Evolutionary conservation across 2,888 invertebrate species (phyloP).

Genomic region (Julus scanicus): DNA sequence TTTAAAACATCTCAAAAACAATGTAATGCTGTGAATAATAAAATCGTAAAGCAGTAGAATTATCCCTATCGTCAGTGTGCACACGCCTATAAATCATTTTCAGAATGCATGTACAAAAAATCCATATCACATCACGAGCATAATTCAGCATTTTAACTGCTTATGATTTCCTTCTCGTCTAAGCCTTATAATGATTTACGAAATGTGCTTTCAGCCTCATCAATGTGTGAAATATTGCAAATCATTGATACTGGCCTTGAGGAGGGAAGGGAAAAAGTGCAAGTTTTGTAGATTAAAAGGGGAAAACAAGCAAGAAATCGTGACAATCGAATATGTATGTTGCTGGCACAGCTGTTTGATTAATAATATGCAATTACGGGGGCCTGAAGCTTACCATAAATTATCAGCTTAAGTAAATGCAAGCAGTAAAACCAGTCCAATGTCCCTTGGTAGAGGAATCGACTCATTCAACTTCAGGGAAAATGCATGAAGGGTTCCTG

Average conservation of each 20-base stretch:
- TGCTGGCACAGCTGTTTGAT: slow-evolving; percentile 21
- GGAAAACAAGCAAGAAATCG: slow-evolving; percentile 14
- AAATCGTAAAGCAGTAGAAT: neutral
- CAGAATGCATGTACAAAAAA: neutral
- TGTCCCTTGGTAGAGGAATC: slow-evolving; percentile 12
- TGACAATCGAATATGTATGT: slow-evolving; percentile 19
- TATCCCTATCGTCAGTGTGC: neutral
- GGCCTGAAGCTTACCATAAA: neutral
- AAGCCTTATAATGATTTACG: neutral
- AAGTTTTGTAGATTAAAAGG: neutral
- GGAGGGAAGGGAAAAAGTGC: neutral
- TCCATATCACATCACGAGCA: neutral
- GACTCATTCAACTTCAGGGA: neutral
- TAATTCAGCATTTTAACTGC: neutral
- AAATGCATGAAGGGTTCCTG: slow-evolving; percentile 15
- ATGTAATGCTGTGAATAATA: neutral
- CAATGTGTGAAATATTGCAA: neutral
- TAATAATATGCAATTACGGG: slow-evolving; percentile 30
- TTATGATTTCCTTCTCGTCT: neutral
- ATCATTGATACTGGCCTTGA: neutral
- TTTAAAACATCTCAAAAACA: neutral
- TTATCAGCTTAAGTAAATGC: slow-evolving; percentile 40
- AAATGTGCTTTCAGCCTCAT: neutral
- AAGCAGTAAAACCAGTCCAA: neutral
- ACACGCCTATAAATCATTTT: neutral